Percentiles rank a stretch among this genome's conserved stretches.
Conservation (phyloP, 2,113 vertebrate genomes). For the Myiozetetes cayanensis region DNA sequence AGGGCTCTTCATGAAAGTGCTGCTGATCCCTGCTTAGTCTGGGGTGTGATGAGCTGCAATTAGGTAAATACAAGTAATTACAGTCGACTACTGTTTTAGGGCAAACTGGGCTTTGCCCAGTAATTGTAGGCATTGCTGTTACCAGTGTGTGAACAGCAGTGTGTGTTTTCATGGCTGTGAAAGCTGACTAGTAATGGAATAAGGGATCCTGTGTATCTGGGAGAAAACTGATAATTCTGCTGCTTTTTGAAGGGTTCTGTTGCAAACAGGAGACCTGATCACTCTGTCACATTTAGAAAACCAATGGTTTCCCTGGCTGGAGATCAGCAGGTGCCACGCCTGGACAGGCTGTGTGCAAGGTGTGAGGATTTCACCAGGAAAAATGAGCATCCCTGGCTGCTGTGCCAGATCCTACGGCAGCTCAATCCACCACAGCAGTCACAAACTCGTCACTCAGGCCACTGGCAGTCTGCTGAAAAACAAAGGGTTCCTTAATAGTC, state of each 20-base stretch:
- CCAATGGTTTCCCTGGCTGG: not conserved
- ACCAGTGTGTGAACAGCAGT: not conserved
- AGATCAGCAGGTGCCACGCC: not conserved
- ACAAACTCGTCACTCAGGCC: not conserved
- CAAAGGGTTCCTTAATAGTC: not conserved
- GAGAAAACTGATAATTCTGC: not conserved
- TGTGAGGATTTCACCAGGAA: not conserved
- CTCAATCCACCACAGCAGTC: not conserved
- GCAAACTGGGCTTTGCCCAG: not conserved
- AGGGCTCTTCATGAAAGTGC: not conserved
- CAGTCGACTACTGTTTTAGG: not conserved
- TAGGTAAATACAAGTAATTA: not conserved
- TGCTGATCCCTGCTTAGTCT: not conserved
- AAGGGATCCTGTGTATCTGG: not conserved
- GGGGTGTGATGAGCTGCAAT: not conserved
- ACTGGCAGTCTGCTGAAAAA: not conserved
- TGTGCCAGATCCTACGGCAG: accelerated
- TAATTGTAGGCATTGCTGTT: not conserved
- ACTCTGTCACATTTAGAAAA: not conserved
- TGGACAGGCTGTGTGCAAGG: not conserved
- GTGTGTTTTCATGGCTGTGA: not conserved
- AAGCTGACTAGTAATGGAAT: not conserved
- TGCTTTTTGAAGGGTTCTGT: not conserved
- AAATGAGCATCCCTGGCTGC: not conserved
- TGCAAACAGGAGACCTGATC: not conserved